These are phyloP conservation scores for Cololabis saira DNA, from an alignment of 2,113 vertebrate species.

Conservation along the genomic window DNA sequence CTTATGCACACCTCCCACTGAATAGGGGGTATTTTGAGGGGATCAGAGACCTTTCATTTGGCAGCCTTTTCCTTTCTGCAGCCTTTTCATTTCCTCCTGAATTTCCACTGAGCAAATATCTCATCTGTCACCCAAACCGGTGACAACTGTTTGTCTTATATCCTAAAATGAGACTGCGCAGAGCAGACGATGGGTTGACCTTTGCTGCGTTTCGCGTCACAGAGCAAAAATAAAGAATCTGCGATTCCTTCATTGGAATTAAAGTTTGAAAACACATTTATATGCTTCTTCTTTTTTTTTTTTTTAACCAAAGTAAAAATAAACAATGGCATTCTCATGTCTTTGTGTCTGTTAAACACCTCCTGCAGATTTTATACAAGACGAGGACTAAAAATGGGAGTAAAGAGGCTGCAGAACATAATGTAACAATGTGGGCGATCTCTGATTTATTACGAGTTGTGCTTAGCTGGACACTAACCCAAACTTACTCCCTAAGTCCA, in stretches of 20 bases:
- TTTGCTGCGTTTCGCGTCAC: constrained; percentile 36
- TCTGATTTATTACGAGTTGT: neutral
- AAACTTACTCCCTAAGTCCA: neutral
- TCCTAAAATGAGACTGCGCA: constrained; percentile 37
- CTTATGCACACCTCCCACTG: constrained; percentile 38
- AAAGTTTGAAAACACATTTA: constrained; percentile 3
- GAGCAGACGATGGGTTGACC: constrained; percentile 49
- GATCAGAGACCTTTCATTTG: constrained; percentile 50
- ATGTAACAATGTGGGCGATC: neutral
- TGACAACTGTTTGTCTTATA: constrained; percentile 43
- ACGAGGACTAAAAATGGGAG: neutral
- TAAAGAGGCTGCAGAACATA: neutral
- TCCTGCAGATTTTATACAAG: neutral
- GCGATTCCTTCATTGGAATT: neutral
- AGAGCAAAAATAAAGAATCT: constrained; percentile 13
- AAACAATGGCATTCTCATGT: neutral
- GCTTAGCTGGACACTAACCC: neutral
- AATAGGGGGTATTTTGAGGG: constrained; percentile 40
- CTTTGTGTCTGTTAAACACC: neutral
- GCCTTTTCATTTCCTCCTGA: constrained; percentile 56
- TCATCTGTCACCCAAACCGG: constrained; percentile 47
- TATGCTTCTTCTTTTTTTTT: neutral
- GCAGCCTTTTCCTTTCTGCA: constrained; percentile 26
- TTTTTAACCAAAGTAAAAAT: too few species aligned
- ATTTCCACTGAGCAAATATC: constrained; percentile 35